Evolutionary conservation across 2,888 invertebrate genomes (phyloP), one percentile per base, ranked within the genome.

Genomic region (Noctua fimbriata): DNA sequence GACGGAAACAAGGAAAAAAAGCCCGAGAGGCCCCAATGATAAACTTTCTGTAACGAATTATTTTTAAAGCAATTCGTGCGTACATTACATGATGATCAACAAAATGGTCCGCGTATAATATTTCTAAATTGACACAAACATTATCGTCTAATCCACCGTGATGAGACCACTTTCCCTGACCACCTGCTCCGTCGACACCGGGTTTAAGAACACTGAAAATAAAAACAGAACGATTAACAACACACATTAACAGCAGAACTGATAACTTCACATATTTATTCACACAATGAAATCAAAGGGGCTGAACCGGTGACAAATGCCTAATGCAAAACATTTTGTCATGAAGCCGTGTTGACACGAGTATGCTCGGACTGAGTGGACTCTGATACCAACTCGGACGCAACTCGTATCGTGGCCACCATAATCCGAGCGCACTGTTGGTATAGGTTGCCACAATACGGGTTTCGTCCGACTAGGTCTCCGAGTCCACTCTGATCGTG

Each of bases 141-240:
- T 84, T 67, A 71, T 82, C 65, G 49, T 82, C 91, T 93, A 96
- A 89, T 97, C 96, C 76, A 93, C 94, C 6, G 95, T 95, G 90
- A 96, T 96, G 41, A 98, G 97, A 0, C 98, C 98, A 87, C 98
- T 98, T 92, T 98, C 98, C 84, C 98, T 97, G 16, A 98, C 98
- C 9, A 98, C 98, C 88, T 98, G 98, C 92, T 98, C 98, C 90
- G 98, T 98, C 58, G 98, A 98, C 72, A 98, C 98, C 10, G 97
- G 97, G 88, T 97, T 97, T 58, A 97, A 95, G 92, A 97, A 97
- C 95, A 97, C 97, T 97, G 97, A 81, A 97, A 94, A 75, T 66
- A 69, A 49, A 81, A 79, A 72, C 0, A 78, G 21, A 32, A 41
- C 32, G 65, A 41, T 44, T 44, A 18, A 44, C 44, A 44, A 44